Evolutionary conservation across 2,888 invertebrate genomes (phyloP), one percentile per base, ranked within the genome.

Genomic region (Deilephila elpenor): DNA sequence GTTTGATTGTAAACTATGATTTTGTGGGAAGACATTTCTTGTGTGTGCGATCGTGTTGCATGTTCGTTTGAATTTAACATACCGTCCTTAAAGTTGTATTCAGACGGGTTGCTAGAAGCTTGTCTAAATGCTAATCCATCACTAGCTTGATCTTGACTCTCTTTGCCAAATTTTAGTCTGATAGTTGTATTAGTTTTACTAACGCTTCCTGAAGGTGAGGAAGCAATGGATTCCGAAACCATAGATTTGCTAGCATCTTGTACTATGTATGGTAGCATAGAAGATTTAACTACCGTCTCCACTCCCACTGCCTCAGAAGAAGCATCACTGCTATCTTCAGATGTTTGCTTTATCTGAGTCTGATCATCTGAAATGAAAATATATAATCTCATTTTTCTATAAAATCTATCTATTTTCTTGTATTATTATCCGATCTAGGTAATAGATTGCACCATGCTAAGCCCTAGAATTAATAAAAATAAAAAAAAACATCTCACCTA

Each of bases 1-100:
- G 67, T 51, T 51, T 51, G 51, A 51, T 51, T 64, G 20, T 44
- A 25, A 14, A 51, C 20, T 14, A 44, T 44, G 5, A 64, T 64
- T 64, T 37, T 64, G 11, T 25, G 44, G 11, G 67, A 67, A 20
- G 64, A 51, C 25, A 67, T 51, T 51, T 67, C 44, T 67, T 67
- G 25, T 51, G 7, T 51, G 51, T 25, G 20, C 17, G 25, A 44
- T 37, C 8, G 20, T 5, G 64, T 44, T 25, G 67, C 44, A 4
- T 20, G 67, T 17, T 64, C 20, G 6, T 67, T 67, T 25, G 51
- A 51, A 44, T 67, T 25, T 20, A 67, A 17, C 14, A 25, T 5
- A 44, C 25, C 25, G 5, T 25, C 25, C 5, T 44, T 67, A 3
- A 17, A 17, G 14, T 51, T 20, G 14, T 64, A 20, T 20, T 20